Conservation (phyloP, 2,113 vertebrate species). For the Emydura subglobosa region DNA sequence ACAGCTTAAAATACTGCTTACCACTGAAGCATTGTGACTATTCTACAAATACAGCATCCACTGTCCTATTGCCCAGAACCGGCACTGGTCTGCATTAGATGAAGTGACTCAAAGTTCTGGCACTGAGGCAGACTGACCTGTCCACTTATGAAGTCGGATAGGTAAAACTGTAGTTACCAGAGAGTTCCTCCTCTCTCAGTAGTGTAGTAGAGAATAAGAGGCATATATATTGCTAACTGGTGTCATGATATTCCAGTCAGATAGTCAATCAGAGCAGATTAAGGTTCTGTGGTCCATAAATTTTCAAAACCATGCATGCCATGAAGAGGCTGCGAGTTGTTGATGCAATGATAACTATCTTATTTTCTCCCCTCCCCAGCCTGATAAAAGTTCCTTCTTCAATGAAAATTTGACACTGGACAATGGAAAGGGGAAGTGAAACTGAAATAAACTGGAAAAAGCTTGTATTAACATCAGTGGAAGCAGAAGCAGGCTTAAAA, state of each 20-base stretch:
- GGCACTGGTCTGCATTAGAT: neutral
- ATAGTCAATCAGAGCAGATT: neutral
- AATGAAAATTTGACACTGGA: neutral
- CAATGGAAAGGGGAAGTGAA: neutral
- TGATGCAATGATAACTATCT: neutral
- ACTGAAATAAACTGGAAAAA: neutral
- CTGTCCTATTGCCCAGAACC: neutral
- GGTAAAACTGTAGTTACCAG: neutral
- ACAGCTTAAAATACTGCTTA: neutral
- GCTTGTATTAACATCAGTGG: neutral
- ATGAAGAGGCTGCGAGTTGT: neutral
- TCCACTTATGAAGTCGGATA: neutral
- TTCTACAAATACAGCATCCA: neutral
- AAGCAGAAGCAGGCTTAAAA: neutral
- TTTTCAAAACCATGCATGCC: neutral
- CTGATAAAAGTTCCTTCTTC: neutral
- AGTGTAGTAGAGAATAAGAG: neutral
- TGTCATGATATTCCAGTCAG: neutral
- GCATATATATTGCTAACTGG: neutral
- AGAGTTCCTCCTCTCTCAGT: neutral
- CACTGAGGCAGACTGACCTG: neutral
- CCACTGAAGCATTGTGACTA: neutral
- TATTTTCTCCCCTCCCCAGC: neutral
- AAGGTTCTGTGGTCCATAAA: neutral
- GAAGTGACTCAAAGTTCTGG: neutral